Percentiles rank a stretch among this genome's conserved stretches.
Evolutionary conservation across 2,797 vertebrate species (phyloP).

Genomic region (Periophthalmus magnuspinnatus): DNA sequence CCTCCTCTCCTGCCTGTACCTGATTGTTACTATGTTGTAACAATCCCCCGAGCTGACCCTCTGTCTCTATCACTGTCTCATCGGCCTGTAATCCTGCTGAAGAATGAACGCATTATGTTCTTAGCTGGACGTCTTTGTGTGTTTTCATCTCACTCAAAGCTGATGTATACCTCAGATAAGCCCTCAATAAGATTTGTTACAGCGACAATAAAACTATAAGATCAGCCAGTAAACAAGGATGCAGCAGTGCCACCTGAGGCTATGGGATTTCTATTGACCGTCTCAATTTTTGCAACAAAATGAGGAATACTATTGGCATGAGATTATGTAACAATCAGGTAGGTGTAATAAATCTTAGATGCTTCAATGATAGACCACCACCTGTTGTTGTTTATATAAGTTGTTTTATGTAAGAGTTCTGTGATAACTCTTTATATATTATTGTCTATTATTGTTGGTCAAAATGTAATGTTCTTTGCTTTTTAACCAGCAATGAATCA

Average conservation of each 20-base stretch:
- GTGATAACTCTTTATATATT: too few species aligned
- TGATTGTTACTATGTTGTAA: too few species aligned
- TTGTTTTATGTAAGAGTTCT: too few species aligned
- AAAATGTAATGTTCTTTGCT: too few species aligned
- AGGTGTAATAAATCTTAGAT: too few species aligned
- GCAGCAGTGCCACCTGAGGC: slow-evolving; percentile 58
- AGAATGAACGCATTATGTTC: slow-evolving; percentile 35
- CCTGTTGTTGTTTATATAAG: too few species aligned
- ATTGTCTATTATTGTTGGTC: too few species aligned
- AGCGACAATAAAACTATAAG: slow-evolving; percentile 45
- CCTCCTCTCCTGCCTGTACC: background rate
- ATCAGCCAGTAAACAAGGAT: slow-evolving; percentile 51
- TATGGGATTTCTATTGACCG: slow-evolving; percentile 58
- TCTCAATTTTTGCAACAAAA: slow-evolving; percentile 40
- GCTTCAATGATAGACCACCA: too few species aligned
- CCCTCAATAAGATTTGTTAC: slow-evolving; percentile 26
- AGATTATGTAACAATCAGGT: slow-evolving; percentile 16
- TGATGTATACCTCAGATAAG: slow-evolving; percentile 40
- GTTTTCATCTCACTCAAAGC: slow-evolving; percentile 40
- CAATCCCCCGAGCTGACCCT: background rate
- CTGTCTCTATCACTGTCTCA: slow-evolving; percentile 13
- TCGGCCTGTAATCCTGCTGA: slow-evolving; percentile 33
- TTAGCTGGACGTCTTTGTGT: slow-evolving; percentile 26
- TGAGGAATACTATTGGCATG: background rate
- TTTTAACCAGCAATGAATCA: too few species aligned